phyloP scores from a whole-genome alignment of 2,888 invertebrate genomes.

The Drosophila leonis region DNA sequence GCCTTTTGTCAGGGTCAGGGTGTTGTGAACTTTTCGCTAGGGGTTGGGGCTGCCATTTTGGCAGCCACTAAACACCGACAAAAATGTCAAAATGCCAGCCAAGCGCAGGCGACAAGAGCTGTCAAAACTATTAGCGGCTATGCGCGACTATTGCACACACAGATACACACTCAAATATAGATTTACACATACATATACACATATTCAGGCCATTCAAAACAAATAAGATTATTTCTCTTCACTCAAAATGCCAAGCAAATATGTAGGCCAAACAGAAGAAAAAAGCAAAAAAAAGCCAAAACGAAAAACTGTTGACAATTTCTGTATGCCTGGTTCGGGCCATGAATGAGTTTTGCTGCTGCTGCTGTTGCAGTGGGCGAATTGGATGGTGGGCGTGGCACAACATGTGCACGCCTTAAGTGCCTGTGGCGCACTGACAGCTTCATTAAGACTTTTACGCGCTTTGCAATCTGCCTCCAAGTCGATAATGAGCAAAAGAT shows the following conservation, averaged over 20 bases:
- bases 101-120: constrained; percentile 71
- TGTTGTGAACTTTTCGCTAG: constrained; percentile 49
- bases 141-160: constrained; percentile 34
- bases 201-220: constrained; percentile 70
- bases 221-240: constrained; percentile 72
- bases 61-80: constrained; percentile 40
- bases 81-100: constrained; percentile 58
- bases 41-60: constrained; percentile 30
- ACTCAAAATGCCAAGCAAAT: constrained; percentile 70
- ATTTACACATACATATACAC: constrained; percentile 17
- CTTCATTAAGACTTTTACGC: constrained; percentile 67
- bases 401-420: constrained; percentile 65
- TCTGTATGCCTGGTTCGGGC: constrained; percentile 19
- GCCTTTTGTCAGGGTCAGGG: constrained; percentile 62
- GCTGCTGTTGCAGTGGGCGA: constrained; percentile 10
- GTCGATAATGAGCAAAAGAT: constrained; percentile 51
- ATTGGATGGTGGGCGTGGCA: constrained; percentile 48
- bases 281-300: constrained; percentile 26
- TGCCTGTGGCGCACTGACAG: constrained; percentile 67
- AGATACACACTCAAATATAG: constrained; percentile 15
- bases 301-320: constrained; percentile 61
- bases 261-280: constrained; percentile 63
- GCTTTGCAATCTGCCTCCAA: constrained; percentile 44
- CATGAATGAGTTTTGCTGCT: constrained; percentile 59
- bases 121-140: constrained; percentile 75